Evolutionary conservation across 2,888 invertebrate genomes (phyloP), one percentile per base, ranked within the genome.

Genomic region (Apamea sordens): DNA sequence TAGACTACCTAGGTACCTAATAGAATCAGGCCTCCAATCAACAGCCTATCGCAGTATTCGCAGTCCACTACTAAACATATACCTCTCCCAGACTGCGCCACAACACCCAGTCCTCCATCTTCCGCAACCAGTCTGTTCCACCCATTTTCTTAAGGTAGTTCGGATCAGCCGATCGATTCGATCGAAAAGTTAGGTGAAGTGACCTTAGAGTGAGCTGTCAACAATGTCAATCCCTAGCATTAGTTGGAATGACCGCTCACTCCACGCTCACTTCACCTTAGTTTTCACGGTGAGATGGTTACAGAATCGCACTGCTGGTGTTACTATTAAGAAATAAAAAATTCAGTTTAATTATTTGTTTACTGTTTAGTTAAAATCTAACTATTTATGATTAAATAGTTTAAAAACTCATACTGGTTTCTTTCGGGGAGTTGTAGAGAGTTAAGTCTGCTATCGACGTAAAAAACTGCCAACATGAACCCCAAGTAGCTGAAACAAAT

Each of bases 391-490:
- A n/a, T 28, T n/a, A 63, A 65, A 63, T 71, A 61, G 0, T 56
- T 56, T 11, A 65, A 28, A 32, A 59, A 21, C 15, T 7, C 53
- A 41, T 79, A 85, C 86, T 0, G 0, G 0, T 0, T 0, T 67
- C 75, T 21, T 0, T 0, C 0, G 0, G 0, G 0, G 84, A 68
- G 67, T 77, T 53, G 13, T 0, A 0, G 0, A 84, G 32, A 7
- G 0, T 21, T 1, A 75, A 0, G 0, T 87, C 76, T 6, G 21
- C 0, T n/a, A 85, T 0, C 7, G 85, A 10, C 3, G 80, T 72
- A 56, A 87, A 85, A 59, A 15, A 85, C 50, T 85, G 85, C 85
- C 85, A 85, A 78, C 77, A 87, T 47, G 81, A 65, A 0, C 59
- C 77, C 18, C 68, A 63, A 50, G 75, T 65, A 63, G 21, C 85